Conservation (phyloP, 2,797 vertebrate species). For the Perodicticus potto region DNA sequence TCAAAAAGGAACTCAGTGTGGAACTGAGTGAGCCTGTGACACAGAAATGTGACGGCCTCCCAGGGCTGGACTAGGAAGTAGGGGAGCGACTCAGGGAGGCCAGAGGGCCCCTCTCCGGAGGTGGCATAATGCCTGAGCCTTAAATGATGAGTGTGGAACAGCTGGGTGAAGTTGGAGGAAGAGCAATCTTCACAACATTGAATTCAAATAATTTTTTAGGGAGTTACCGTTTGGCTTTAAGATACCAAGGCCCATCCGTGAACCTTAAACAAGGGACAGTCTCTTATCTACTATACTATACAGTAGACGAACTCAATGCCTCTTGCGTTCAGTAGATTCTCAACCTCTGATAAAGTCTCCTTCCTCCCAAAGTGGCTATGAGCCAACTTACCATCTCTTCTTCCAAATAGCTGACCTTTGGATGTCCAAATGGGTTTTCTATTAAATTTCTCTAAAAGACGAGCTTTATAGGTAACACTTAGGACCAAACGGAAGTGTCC, state of each 20-base stretch:
- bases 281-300: not conserved
- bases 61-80: not conserved
- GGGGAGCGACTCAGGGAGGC: not conserved
- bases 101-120: not conserved
- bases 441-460: conserved; percentile 28
- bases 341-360: not conserved
- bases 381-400: not conserved
- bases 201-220: not conserved
- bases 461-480: not conserved
- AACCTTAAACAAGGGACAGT: not conserved
- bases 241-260: not conserved
- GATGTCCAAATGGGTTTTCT: not conserved
- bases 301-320: not conserved
- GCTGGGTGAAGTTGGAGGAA: not conserved
- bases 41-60: not conserved
- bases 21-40: not conserved
- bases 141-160: not conserved
- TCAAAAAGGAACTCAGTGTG: too few species aligned
- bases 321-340: not conserved
- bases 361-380: not conserved
- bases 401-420: not conserved
- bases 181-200: not conserved
- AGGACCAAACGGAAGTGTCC: not conserved
- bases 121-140: not conserved
- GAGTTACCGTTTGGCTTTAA: not conserved